A percentile compares a stretch with the other conserved stretches of the same genome.
These are phyloP conservation scores for Lasioglossum baleicum DNA, from an alignment of 1,140 invertebrate species.

Conservation along the genomic window DNA sequence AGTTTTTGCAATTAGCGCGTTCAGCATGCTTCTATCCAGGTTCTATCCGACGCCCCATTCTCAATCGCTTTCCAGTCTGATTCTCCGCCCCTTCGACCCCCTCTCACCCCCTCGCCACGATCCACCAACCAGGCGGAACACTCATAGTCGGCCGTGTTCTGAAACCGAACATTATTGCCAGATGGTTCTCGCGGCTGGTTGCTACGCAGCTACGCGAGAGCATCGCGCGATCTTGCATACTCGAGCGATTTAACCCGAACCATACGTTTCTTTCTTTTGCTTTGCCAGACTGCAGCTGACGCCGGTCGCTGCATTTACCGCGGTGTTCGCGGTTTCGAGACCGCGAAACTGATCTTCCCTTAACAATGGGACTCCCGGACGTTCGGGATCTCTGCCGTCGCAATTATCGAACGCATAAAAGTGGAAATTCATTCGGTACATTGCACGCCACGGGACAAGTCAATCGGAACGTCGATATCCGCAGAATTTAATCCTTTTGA, in stretches of 20 bases:
- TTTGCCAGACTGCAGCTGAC: neutral
- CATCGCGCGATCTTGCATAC: constrained; percentile 7
- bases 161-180: constrained; percentile 35
- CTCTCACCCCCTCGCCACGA: too few species aligned
- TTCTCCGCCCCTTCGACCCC: neutral
- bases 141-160: constrained; percentile 28
- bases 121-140: neutral
- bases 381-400: too few species aligned
- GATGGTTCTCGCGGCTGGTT: constrained; percentile 19
- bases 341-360: too few species aligned
- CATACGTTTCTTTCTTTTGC: neutral
- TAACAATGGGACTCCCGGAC: too few species aligned
- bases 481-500: too few species aligned
- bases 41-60: neutral
- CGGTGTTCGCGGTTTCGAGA: too few species aligned
- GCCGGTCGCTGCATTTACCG: neutral
- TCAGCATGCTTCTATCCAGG: constrained; percentile 27
- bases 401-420: too few species aligned
- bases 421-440: too few species aligned
- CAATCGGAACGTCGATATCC: too few species aligned
- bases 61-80: constrained; percentile 28
- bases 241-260: neutral
- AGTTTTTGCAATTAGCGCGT: constrained; percentile 66
- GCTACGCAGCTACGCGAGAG: constrained; percentile 17
- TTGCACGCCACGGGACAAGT: too few species aligned